These are phyloP conservation scores for Casuarius casuarius DNA, from an alignment of 2,113 vertebrate species.

Conservation along the genomic window DNA sequence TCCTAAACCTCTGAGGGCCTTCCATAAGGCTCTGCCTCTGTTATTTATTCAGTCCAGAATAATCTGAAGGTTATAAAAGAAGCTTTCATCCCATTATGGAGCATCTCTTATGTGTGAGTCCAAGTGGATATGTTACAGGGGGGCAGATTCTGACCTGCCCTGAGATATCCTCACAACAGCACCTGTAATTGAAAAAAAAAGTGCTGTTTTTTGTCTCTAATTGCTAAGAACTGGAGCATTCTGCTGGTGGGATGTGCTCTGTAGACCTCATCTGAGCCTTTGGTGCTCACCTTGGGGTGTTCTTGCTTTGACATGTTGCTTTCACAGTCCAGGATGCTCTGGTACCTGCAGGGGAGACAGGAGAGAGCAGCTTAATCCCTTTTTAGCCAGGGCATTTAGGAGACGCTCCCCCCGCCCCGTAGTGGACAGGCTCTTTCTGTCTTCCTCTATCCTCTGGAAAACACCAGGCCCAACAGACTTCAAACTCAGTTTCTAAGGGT, in stretches of 20 bases:
- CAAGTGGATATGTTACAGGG: not conserved
- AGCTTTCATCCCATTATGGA: not conserved
- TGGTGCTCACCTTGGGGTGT: slow-evolving; percentile 73
- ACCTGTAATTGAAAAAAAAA: not conserved
- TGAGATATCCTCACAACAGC: not conserved
- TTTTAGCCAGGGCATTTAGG: not conserved
- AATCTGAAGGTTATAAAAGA: not conserved
- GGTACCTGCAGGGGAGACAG: slow-evolving; percentile 78
- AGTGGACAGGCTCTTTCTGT: not conserved
- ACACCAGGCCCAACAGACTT: not conserved
- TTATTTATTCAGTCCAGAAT: not conserved
- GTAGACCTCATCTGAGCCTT: not conserved
- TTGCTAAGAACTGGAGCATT: not conserved
- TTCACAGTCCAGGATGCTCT: slow-evolving; percentile 74
- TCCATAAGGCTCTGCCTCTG: not conserved
- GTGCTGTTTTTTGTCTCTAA: not conserved
- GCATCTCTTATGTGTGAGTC: not conserved
- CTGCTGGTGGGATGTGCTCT: not conserved
- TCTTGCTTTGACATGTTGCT: slow-evolving; percentile 28
- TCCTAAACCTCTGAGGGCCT: not conserved
- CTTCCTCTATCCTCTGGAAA: not conserved
- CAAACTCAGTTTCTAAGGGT: not conserved
- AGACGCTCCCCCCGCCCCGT: too few species aligned
- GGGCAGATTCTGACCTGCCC: not conserved
- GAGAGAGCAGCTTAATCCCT: not conserved